phyloP scores from a whole-genome alignment of 2,888 invertebrate genomes.

The Lasioglossum malachurum region DNA sequence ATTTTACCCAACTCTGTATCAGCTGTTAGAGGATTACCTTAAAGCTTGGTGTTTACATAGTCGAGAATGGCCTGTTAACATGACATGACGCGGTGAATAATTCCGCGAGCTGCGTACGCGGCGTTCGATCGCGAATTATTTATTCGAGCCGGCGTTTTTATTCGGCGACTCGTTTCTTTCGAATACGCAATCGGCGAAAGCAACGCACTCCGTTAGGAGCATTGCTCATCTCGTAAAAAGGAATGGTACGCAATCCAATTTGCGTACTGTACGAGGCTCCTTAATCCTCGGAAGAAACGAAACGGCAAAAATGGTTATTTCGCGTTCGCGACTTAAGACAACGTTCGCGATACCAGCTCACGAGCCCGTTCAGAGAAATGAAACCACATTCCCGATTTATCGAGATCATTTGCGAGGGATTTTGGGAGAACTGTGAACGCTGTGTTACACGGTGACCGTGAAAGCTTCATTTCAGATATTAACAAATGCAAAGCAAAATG shows the following conservation, averaged over 20 bases:
- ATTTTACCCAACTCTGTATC: too few species aligned
- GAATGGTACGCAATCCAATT: slow-evolving; percentile 21
- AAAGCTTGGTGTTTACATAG: slow-evolving; percentile 7
- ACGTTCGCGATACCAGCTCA: neutral
- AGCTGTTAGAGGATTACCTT: neutral
- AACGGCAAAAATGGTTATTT: neutral
- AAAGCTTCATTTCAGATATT: neutral
- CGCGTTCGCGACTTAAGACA: neutral
- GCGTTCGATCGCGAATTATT: neutral
- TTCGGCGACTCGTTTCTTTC: too few species aligned
- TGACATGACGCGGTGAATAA: neutral
- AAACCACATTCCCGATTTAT: neutral
- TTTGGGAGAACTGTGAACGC: neutral
- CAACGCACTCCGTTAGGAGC: neutral
- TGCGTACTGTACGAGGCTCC: neutral
- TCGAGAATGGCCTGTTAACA: neutral
- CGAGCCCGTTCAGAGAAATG: neutral
- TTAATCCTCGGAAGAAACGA: slow-evolving; percentile 21
- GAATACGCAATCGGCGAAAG: neutral
- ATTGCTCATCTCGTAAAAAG: slow-evolving; percentile 38
- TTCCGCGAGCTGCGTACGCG: neutral
- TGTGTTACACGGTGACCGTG: neutral
- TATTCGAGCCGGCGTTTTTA: neutral
- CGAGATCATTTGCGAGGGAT: neutral
- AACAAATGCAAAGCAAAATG: neutral